Conservation (phyloP, 2,113 vertebrate species). For the Rana temporaria region DNA sequence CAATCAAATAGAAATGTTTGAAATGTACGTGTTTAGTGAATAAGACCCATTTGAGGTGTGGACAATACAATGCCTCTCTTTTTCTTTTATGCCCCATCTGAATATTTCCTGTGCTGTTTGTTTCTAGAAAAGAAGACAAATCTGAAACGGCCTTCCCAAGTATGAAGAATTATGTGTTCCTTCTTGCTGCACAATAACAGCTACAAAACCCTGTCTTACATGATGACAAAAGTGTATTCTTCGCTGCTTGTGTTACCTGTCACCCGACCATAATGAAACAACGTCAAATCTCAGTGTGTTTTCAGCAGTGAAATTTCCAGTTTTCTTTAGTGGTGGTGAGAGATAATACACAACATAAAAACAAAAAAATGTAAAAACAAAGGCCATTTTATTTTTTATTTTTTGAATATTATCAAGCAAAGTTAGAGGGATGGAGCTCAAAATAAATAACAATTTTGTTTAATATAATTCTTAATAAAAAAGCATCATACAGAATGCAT, state of each 20-base stretch:
- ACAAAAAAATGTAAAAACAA: not conserved
- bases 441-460: not conserved
- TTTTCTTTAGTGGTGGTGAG: conserved; percentile 2
- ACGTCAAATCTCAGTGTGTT: conserved; percentile 24
- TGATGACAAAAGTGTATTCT: conserved; percentile 52
- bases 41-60: not conserved
- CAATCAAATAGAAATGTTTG: too few species aligned
- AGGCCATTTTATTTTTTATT: not conserved
- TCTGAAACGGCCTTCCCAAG: conserved; percentile 31
- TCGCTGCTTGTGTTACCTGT: conserved; percentile 45
- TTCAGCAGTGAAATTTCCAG: conserved; percentile 27
- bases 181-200: conserved; percentile 13
- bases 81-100: not conserved
- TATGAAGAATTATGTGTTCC: conserved; percentile 18
- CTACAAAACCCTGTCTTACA: conserved; percentile 41
- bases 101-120: conserved; percentile 18
- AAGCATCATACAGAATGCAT: not conserved
- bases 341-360: not conserved
- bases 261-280: conserved; percentile 30
- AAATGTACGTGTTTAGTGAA: too few species aligned
- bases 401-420: too few species aligned
- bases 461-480: not conserved
- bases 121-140: conserved; percentile 24
- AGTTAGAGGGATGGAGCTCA: too few species aligned
- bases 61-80: not conserved